These are phyloP conservation scores for Zhengitettix transpicula DNA, from an alignment of 2,888 invertebrate genomes.

Conservation along the genomic window DNA sequence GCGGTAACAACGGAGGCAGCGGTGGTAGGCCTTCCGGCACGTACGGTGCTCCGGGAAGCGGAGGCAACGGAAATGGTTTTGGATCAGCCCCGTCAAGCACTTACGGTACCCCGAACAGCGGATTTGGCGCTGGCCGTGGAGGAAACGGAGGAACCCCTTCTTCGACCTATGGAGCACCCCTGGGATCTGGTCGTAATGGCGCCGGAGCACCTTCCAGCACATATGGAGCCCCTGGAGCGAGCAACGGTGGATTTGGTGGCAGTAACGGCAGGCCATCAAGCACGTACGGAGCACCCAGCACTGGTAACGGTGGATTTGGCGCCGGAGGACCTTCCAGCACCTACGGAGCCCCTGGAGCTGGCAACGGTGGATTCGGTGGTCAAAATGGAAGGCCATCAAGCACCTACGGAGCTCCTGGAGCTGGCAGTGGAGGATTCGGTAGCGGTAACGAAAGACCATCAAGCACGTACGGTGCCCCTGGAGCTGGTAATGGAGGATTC, in stretches of 20 bases:
- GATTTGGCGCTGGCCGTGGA: background rate
- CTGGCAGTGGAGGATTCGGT: background rate
- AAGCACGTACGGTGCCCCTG: constrained; percentile 5
- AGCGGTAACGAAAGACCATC: constrained; percentile 3
- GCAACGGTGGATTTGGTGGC: background rate
- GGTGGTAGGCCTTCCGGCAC: constrained; percentile 1
- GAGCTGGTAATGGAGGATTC: background rate
- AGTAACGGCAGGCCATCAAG: constrained; percentile 3
- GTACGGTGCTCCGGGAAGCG: constrained; percentile 1
- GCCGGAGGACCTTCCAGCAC: background rate
- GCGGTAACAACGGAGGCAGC: background rate
- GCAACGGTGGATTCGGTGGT: background rate
- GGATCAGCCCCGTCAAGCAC: constrained; percentile 3
- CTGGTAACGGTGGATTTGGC: background rate
- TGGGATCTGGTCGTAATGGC: background rate
- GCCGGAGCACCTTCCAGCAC: constrained; percentile 1
- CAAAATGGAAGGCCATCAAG: constrained; percentile 7
- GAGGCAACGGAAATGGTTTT: background rate
- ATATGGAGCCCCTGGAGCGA: constrained; percentile 4
- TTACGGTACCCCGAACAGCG: constrained; percentile 2
- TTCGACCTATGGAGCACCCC: background rate
- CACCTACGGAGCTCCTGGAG: constrained; percentile 7
- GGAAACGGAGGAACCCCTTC: background rate
- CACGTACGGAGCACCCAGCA: constrained; percentile 1
- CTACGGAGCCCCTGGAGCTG: background rate